phyloP scores from a whole-genome alignment of 2,113 vertebrate species.

The Hoplias malabaricus region DNA sequence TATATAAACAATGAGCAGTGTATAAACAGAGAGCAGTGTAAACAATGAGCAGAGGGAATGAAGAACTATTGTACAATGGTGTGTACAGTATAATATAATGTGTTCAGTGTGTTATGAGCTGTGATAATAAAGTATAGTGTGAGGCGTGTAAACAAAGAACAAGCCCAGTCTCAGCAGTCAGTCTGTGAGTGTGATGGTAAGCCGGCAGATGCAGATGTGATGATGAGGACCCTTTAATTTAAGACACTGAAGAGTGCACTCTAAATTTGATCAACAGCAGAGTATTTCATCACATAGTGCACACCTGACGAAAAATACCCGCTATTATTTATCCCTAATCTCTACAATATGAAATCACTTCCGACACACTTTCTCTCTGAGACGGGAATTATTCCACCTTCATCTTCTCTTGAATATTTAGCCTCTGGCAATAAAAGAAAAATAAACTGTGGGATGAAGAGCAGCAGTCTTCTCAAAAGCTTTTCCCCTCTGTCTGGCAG shows the following conservation, averaged over 20 bases:
- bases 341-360: background rate
- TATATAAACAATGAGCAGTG: no score
- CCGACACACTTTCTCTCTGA: background rate
- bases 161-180: no score
- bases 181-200: no score
- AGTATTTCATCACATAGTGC: background rate
- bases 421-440: background rate
- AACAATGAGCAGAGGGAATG: no score
- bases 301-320: background rate
- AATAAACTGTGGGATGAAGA: background rate
- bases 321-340: background rate
- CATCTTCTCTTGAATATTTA: slow-evolving; percentile 17
- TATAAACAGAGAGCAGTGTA: no score
- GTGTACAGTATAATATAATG: no score
- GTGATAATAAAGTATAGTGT: no score
- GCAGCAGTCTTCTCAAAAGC: background rate
- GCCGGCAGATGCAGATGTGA: background rate
- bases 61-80: no score
- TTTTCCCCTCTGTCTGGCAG: background rate
- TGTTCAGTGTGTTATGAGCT: no score
- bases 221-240: background rate
- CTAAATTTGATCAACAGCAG: background rate
- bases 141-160: no score
- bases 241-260: background rate
- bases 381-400: slow-evolving; percentile 10